A percentile compares a stretch with the other conserved stretches of the same genome.
phyloP scores from a whole-genome alignment of 1,140 invertebrate genomes.

The Branchinecta lynchi region DNA sequence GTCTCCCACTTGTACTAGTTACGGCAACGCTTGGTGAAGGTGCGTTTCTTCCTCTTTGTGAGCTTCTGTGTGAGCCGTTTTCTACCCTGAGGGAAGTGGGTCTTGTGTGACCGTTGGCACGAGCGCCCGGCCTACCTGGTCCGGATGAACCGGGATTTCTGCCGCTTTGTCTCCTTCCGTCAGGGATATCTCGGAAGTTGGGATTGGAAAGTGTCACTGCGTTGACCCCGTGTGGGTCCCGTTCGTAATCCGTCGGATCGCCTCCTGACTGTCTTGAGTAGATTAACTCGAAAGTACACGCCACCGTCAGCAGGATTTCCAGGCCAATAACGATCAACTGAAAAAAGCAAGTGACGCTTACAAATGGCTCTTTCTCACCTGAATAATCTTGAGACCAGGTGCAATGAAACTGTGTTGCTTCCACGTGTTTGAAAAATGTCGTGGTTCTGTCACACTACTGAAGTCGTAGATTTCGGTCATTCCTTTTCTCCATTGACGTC shows the following conservation, averaged over 20 bases:
- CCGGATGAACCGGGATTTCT: conserved; percentile 12
- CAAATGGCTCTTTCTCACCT: no score
- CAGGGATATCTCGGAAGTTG: conserved; percentile 51
- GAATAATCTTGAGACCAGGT: no score
- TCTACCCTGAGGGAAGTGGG: conserved; percentile 1
- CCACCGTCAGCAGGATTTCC: conserved; percentile 53
- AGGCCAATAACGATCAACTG: conserved; percentile 58
- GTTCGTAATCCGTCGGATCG: conserved; percentile 39
- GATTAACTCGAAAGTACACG: conserved; percentile 55
- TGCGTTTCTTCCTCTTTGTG: background rate
- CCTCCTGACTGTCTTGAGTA: conserved; percentile 50
- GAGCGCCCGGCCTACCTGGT: conserved; percentile 12
- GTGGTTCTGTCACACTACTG: no score
- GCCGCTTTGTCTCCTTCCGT: conserved; percentile 13
- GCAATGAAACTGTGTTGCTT: no score
- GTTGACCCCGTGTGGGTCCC: conserved; percentile 34
- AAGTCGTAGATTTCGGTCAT: no score
- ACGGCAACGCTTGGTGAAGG: conserved; percentile 13
- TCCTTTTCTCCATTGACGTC: no score
- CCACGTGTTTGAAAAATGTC: no score
- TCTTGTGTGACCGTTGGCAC: background rate
- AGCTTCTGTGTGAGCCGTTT: background rate
- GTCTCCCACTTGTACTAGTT: conserved; percentile 18
- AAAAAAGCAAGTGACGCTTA: conserved; percentile 26
- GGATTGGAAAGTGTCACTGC: conserved; percentile 64